Conservation (phyloP, 2,888 invertebrate species). For the Meandrusa payeni region DNA sequence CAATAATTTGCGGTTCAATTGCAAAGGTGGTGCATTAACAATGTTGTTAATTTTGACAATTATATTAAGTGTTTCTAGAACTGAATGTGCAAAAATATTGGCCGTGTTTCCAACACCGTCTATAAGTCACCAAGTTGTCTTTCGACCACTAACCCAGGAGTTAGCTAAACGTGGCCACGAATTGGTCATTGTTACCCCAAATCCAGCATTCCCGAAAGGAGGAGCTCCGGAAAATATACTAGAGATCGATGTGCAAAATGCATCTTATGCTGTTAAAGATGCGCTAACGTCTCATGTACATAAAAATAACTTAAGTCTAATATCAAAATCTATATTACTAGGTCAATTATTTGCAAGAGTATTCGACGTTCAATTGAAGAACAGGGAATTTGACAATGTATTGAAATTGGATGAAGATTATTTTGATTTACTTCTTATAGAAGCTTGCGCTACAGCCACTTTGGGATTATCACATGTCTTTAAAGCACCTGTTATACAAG, state of each 20-base stretch:
- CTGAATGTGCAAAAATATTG: conserved; percentile 36
- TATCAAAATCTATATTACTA: conserved; percentile 12
- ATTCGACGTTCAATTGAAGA: conserved; percentile 25
- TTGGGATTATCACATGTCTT: conserved; percentile 41
- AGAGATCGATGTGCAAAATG: conserved; percentile 47
- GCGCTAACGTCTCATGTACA: conserved; percentile 5
- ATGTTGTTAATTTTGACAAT: background rate
- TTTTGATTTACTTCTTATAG: conserved; percentile 29
- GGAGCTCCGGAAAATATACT: conserved; percentile 38
- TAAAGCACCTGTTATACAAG: conserved; percentile 45
- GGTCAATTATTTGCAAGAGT: conserved; percentile 22
- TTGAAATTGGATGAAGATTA: conserved; percentile 26
- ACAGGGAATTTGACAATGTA: conserved; percentile 24
- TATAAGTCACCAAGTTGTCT: conserved; percentile 51
- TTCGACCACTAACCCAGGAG: conserved; percentile 43
- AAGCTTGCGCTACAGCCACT: conserved; percentile 33
- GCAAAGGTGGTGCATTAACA: too few species aligned
- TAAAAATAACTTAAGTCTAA: conserved; percentile 6
- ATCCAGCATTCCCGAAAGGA: conserved; percentile 38
- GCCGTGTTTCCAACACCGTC: conserved; percentile 39
- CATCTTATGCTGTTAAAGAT: conserved; percentile 33
- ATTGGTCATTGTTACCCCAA: conserved; percentile 46
- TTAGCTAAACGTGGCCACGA: conserved; percentile 54
- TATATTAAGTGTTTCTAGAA: background rate
- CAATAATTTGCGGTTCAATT: too few species aligned